Percentiles rank a stretch among this genome's conserved stretches.
Evolutionary conservation across 2,113 vertebrate species (phyloP).

Genomic region (Phalacrocorax carbo): DNA sequence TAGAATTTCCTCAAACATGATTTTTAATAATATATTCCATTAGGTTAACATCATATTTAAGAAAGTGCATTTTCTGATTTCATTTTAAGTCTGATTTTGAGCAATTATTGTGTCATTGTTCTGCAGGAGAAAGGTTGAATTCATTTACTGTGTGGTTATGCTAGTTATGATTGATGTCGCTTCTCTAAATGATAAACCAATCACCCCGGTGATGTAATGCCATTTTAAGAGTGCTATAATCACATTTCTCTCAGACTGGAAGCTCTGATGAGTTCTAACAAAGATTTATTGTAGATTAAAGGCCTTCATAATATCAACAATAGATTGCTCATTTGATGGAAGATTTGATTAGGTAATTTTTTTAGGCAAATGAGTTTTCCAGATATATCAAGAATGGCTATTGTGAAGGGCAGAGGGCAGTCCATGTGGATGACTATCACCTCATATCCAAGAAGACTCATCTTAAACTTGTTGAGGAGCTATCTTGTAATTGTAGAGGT

Average conservation of each 20-base stretch:
- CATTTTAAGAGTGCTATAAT: slow-evolving; percentile 99
- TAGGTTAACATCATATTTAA: slow-evolving; percentile 81
- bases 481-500: slow-evolving; percentile 24
- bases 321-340: slow-evolving; percentile 94
- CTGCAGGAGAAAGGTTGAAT: slow-evolving; percentile 87
- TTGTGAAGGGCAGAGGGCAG: slow-evolving; percentile 66
- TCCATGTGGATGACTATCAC: slow-evolving; percentile 9
- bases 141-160: slow-evolving; percentile 93
- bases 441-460: slow-evolving; percentile 5
- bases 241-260: slow-evolving; percentile 95
- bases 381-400: slow-evolving; percentile 78
- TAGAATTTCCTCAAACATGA: slow-evolving; percentile 76
- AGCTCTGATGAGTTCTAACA: slow-evolving; percentile 95
- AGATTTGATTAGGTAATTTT: slow-evolving; percentile 89
- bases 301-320: slow-evolving; percentile 96
- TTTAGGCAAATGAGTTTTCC: slow-evolving; percentile 79
- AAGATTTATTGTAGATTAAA: slow-evolving; percentile 99
- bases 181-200: slow-evolving; percentile 98
- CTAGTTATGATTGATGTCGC: slow-evolving; percentile 97
- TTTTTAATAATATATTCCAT: slow-evolving; percentile 84
- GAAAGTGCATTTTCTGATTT: slow-evolving; percentile 81
- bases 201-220: slow-evolving; percentile 98
- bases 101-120: slow-evolving; percentile 93
- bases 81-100: slow-evolving; percentile 84
- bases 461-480: slow-evolving; percentile 11